Evolutionary conservation across 2,113 vertebrate genomes (phyloP).

Genomic region (Eubucco bourcierii): DNA sequence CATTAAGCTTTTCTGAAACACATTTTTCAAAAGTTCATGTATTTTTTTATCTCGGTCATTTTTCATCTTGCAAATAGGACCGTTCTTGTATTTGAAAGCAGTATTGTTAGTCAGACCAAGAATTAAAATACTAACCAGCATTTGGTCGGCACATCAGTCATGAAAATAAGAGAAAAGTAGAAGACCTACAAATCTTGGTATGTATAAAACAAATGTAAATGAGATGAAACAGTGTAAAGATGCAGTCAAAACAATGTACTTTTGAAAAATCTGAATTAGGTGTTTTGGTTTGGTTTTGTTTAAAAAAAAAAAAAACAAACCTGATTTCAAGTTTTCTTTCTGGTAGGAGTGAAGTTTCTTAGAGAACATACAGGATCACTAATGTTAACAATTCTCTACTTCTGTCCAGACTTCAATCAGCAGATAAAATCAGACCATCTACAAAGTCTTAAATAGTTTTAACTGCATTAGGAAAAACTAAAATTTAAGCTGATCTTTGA

Average conservation of each 20-base stretch:
- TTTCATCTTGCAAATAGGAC: not conserved
- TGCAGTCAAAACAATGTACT: too few relatives aligned
- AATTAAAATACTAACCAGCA: slow-evolving; percentile 4
- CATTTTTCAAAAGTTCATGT: not conserved
- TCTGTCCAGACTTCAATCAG: slow-evolving; percentile 34
- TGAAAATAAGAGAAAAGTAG: not conserved
- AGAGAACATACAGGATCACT: not conserved
- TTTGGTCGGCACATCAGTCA: slow-evolving; percentile 11
- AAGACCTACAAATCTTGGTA: slow-evolving; percentile 6
- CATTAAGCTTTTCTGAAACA: slow-evolving; percentile 63
- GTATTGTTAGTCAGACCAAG: not conserved
- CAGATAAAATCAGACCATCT: slow-evolving; percentile 26
- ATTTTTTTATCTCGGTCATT: slow-evolving; percentile 12
- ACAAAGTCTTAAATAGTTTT: slow-evolving; percentile 27
- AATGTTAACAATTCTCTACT: not conserved
- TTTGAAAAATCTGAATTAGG: too few relatives aligned
- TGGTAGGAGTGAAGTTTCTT: slow-evolving; percentile 5
- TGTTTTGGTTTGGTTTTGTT: not conserved
- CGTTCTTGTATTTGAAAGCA: slow-evolving; percentile 20
- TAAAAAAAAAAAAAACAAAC: not conserved
- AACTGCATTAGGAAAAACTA: not conserved
- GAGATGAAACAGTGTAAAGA: not conserved
- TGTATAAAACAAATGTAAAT: not conserved
- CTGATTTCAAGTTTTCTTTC: not conserved
- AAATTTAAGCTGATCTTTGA: slow-evolving; percentile 35